Base-by-base conservation (phyloP, 35 echinoderm and acorn worm genomes). In the Amphiura filiformis region DNA sequence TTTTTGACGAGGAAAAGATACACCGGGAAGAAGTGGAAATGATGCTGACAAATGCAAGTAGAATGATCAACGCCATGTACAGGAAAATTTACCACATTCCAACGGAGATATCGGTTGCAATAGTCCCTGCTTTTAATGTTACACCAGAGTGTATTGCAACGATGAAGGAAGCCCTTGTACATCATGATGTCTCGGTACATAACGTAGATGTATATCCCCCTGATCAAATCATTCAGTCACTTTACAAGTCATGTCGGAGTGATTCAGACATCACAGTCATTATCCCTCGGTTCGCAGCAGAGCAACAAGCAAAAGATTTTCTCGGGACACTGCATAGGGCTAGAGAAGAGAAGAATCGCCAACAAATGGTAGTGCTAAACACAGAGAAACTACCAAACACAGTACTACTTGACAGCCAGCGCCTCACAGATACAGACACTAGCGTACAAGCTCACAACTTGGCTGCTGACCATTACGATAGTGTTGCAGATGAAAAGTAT, bases 191-290 rank as follows among this genome's bases (percentile, higher is more conserved):
- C 13, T 15, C 26, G 34, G 78, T 80, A 36, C 15, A 80, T 4
- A 36, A 80, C n/a, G 26, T 80, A 3, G 34, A 39, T 35, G 2
- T 80, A 12, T 32, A 80, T 36, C 34, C 38, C 4, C 30, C 78
- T 36, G 78, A 80, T 35, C 78, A 80, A 36, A 37, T 80, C 34
- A 80, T 80, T 80, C 78, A 80, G 35, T 80, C 78, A 11, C 15
- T 80, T n/a, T 80, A 11, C 78, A 80, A 36, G 3, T 80, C n/a
- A 32, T 4, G 34, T 80, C 7, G 4, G 14, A 35, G 78, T 36
- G 34, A 80, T 2, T 36, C 78, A 31, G 78, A 80, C 78, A 80
- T 80, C 38, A 12, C 35, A 15, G 78, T 80, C 15, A 31, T 80
- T 4, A 80, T 80, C 13, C 78, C 78, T 13, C 4, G 78, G 26